Percentiles rank a stretch among this genome's conserved stretches.
Conservation (phyloP, 2,797 vertebrate species). For the Buceros bicornis region DNA sequence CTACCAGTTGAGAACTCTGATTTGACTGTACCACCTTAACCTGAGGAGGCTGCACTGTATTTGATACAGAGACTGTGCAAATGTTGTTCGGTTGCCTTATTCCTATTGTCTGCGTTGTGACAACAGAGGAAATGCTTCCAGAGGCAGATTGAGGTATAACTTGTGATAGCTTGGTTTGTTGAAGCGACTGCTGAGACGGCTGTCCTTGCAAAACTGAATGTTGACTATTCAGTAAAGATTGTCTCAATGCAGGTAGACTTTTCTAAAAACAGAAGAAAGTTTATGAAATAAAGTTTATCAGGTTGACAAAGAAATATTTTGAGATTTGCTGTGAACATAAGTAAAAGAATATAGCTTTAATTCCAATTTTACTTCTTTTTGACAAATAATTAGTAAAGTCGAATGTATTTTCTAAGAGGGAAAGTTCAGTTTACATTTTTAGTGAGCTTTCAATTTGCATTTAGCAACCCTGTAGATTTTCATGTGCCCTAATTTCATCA, state of each 20-base stretch:
- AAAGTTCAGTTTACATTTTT: background rate
- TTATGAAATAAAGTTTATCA: background rate
- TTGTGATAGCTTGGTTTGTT: constrained; percentile 79
- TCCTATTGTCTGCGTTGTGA: constrained; percentile 81
- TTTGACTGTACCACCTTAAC: constrained; percentile 79
- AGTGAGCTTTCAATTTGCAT: background rate
- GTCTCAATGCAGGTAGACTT: constrained; percentile 89
- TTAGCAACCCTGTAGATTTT: background rate
- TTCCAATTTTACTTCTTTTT: background rate
- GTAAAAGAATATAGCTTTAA: background rate
- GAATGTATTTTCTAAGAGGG: background rate
- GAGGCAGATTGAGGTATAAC: constrained; percentile 69
- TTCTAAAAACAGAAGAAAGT: constrained; percentile 81
- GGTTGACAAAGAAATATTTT: background rate
- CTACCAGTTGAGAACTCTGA: constrained; percentile 84
- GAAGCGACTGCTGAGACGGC: constrained; percentile 80
- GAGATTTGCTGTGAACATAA: background rate
- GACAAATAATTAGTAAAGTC: background rate
- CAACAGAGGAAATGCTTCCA: constrained; percentile 73
- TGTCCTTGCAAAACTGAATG: constrained; percentile 82
- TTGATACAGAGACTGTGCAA: constrained; percentile 78
- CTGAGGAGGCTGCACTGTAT: constrained; percentile 75
- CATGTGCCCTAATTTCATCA: accelerated
- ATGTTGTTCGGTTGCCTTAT: constrained; percentile 87
- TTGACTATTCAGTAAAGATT: constrained; percentile 89